A percentile compares a stretch with the other conserved stretches of the same genome.
These are phyloP conservation scores for Phainopepla nitens DNA, from an alignment of 2,113 vertebrate species.

Conservation along the genomic window DNA sequence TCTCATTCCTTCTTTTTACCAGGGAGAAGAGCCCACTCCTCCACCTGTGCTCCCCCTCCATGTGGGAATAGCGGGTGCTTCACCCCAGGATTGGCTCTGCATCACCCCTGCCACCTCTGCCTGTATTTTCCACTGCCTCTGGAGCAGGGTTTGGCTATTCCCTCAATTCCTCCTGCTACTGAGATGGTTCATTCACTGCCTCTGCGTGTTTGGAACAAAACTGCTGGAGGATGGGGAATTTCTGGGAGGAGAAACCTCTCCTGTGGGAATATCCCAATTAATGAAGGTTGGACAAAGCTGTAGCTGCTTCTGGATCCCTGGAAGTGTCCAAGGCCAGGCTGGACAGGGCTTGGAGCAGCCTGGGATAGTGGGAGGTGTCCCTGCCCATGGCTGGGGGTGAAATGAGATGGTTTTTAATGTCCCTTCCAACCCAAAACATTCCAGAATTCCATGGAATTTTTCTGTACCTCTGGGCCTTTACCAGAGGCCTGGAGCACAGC, in stretches of 20 bases:
- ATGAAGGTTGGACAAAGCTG: neutral
- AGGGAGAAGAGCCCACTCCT: too few relatives aligned
- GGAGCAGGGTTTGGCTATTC: neutral
- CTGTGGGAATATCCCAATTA: neutral
- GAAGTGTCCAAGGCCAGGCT: neutral
- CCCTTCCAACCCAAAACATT: neutral
- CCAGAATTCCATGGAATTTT: neutral
- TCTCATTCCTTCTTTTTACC: neutral
- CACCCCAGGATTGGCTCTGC: neutral
- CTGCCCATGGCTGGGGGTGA: neutral
- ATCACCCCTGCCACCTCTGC: neutral
- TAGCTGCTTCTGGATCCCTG: neutral
- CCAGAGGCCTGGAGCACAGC: neutral
- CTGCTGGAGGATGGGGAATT: neutral
- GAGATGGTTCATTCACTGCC: neutral
- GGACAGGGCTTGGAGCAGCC: neutral
- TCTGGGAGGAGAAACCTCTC: rapidly evolving
- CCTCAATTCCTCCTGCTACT: neutral
- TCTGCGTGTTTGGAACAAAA: neutral
- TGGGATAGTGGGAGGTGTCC: neutral
- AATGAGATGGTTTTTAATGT: neutral
- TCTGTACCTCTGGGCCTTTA: neutral
- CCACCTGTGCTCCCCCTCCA: rapidly evolving
- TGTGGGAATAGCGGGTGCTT: rapidly evolving
- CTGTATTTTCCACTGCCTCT: rapidly evolving